phyloP scores from a whole-genome alignment of 64 coral and sea anemone species.

The Stichodactyla mertensii region DNA sequence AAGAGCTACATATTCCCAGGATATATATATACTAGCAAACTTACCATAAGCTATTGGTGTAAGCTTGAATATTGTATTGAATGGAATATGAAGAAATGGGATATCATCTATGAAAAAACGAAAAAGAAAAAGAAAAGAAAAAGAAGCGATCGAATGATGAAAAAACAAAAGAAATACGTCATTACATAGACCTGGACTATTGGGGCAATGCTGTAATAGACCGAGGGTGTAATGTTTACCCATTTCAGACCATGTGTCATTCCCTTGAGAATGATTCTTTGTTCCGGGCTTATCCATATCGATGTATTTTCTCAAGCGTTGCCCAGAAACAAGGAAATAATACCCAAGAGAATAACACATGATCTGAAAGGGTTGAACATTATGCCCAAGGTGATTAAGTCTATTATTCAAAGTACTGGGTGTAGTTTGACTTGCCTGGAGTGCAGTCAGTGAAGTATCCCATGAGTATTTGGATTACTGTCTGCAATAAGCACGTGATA shows the following conservation, averaged over 20 bases:
- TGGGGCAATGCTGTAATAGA: too few species aligned
- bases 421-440: not conserved
- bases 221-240: too few species aligned
- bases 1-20: not conserved
- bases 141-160: not conserved
- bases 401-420: too few species aligned
- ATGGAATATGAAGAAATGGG: conserved; percentile 53
- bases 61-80: conserved; percentile 89
- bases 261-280: too few species aligned
- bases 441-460: conserved; percentile 57
- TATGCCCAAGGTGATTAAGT: too few species aligned
- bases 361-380: too few species aligned
- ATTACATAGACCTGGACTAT: not conserved
- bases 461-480: conserved; percentile 59
- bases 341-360: too few species aligned
- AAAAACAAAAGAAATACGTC: not conserved
- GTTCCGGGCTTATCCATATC: too few species aligned
- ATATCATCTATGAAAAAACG: conserved; percentile 45
- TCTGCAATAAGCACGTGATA: not conserved
- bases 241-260: too few species aligned
- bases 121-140: not conserved
- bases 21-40: not conserved
- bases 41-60: conserved; percentile 93
- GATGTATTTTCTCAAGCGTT: too few species aligned
- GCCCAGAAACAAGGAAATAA: too few species aligned